Percentiles rank a stretch among this genome's conserved stretches.
phyloP scores from a whole-genome alignment of 1,140 invertebrate genomes.

The Drosophila subpulchrella region DNA sequence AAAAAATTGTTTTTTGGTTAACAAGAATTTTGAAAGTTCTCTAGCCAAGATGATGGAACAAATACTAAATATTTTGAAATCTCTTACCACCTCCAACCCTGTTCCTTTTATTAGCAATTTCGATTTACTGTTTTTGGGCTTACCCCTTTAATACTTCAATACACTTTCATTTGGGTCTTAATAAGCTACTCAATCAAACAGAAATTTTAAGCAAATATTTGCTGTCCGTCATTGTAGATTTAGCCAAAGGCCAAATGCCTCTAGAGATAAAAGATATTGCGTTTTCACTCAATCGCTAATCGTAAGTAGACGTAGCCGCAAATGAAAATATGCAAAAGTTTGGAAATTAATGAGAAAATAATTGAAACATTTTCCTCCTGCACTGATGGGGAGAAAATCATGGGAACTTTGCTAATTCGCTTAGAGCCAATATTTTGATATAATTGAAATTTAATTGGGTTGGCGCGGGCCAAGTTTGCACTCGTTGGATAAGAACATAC shows the following conservation, averaged over 20 bases:
- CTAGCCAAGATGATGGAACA: no score
- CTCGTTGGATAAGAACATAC: conserved; percentile 10
- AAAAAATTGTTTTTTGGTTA: no score
- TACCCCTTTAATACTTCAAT: conserved; percentile 18
- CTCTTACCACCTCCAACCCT: not conserved
- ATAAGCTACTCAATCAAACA: conserved; percentile 38
- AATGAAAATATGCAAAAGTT: conserved; percentile 17
- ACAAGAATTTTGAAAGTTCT: not conserved
- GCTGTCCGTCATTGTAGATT: conserved; percentile 19
- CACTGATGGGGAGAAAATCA: not conserved
- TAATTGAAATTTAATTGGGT: conserved; percentile 24
- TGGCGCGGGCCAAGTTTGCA: conserved; percentile 10
- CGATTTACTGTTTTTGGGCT: no score
- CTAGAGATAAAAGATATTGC: conserved; percentile 12
- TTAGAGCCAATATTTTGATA: conserved; percentile 15
- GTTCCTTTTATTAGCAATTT: not conserved
- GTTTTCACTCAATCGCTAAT: conserved; percentile 12
- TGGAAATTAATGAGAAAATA: conserved; percentile 31
- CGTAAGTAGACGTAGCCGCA: not conserved
- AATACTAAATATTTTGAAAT: not conserved
- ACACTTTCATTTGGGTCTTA: conserved; percentile 8
- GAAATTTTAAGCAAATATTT: conserved; percentile 32
- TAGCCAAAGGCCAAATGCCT: conserved; percentile 3
- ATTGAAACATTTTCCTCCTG: conserved; percentile 17
- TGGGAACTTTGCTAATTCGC: conserved; percentile 11